Conservation (phyloP, 2,797 vertebrate species). For the Phalloptychus januarius region DNA sequence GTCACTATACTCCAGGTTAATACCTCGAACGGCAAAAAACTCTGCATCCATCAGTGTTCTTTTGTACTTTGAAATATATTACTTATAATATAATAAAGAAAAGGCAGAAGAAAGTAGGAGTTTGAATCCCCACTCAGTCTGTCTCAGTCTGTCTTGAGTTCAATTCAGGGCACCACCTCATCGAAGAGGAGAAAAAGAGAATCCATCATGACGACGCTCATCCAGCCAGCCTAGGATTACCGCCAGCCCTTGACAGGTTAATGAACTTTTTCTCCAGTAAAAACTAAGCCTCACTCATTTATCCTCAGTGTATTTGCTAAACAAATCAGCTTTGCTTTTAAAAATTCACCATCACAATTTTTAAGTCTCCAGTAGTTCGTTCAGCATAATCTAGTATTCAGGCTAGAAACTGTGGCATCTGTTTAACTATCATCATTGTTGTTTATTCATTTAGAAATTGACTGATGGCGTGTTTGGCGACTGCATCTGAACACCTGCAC, state of each 20-base stretch:
- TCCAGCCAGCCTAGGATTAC: slow-evolving; percentile 24
- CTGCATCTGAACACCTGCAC: slow-evolving; percentile 2
- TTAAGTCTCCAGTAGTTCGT: background rate
- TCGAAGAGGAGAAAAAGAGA: slow-evolving; percentile 6
- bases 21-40: slow-evolving; percentile 7
- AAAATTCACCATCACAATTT: background rate
- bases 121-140: too few relatives aligned
- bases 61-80: background rate
- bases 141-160: too few relatives aligned
- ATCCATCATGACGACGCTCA: slow-evolving; percentile 10
- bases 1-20: slow-evolving; percentile 18
- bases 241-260: background rate
- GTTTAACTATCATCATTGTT: background rate
- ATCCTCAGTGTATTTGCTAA: background rate
- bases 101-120: background rate
- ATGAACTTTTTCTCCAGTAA: background rate
- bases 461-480: background rate
- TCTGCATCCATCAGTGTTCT: background rate
- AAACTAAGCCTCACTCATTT: background rate
- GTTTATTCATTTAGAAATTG: slow-evolving; percentile 1
- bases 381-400: background rate
- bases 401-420: background rate
- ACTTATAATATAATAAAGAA: background rate
- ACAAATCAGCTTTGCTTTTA: background rate
- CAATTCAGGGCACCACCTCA: slow-evolving; percentile 13